Evolutionary conservation across 2,797 vertebrate species (phyloP), one percentile per base, ranked within the genome.

Genomic region (Pygocentrus nattereri): DNA sequence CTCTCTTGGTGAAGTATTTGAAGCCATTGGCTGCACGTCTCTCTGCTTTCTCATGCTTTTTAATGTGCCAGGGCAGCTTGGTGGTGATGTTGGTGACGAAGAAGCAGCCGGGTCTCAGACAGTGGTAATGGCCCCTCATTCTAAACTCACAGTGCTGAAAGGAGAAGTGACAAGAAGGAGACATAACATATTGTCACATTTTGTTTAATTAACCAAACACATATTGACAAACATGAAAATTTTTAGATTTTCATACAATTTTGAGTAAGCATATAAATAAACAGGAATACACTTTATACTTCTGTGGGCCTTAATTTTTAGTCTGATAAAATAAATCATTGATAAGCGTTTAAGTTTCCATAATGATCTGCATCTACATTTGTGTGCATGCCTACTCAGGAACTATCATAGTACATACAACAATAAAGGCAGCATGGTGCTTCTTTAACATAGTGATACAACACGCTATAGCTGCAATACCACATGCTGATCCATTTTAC

Each of bases 21-120:
- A 99, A 99, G 56, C 98, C 98, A 0, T 99, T 99, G 91, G 97
- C 97, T 0, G 98, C 98, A 0, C 98, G 95, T 30, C 98, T 94
- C 91, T 99, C 98, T 0, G 98, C 98, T 87, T 99, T 99, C 94
- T 99, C 98, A 0, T 99, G 98, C 86, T 99, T 99, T 85, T 99
- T 99, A 85, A 99, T 78, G 16, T 99, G 98, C 98, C 98, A 99
- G 0, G 98, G 98, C 87, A 99, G 95, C 90, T 99, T 99, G 92
- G 98, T 99, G 92, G 98, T 99, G 94, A 99, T 99, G 95, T 99
- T 99, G 79, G 98, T 99, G 90, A 98, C 97, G 0, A 99, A 99
- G 93, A 86, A 97, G 94, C 98, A 99, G 94, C 96, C 96, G 0
- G 95, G 94, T 65, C 97, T 95, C 85, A 99, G 95, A 85, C 98